These are phyloP conservation scores for Mamestra configurata DNA, from an alignment of 1,140 invertebrate genomes.

Conservation along the genomic window DNA sequence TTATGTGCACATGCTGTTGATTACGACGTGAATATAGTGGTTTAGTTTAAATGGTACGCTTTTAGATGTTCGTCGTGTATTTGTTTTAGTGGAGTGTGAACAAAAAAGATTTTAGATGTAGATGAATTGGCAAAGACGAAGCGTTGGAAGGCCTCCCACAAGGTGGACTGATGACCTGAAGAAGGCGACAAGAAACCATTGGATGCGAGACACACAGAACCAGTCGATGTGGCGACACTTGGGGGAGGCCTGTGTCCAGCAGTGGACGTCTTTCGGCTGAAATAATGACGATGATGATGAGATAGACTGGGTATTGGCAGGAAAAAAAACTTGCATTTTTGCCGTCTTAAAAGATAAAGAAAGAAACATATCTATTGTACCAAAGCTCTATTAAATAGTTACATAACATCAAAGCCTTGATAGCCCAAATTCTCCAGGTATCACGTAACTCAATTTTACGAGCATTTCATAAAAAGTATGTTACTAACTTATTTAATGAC, in stretches of 20 bases:
- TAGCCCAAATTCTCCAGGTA: constrained; percentile 27
- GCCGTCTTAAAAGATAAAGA: too few relatives aligned
- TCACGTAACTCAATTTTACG: constrained; percentile 36
- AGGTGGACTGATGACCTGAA: too few relatives aligned
- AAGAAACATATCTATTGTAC: not conserved
- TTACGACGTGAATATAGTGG: not conserved
- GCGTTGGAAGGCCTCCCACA: not conserved
- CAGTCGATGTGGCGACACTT: too few relatives aligned
- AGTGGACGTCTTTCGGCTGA: too few relatives aligned
- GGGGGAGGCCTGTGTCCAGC: too few relatives aligned
- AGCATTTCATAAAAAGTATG: constrained; percentile 45
- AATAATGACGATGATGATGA: too few relatives aligned
- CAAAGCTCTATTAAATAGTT: not conserved
- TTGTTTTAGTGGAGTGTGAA: not conserved
- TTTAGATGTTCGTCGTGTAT: not conserved
- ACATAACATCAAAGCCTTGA: constrained; percentile 18
- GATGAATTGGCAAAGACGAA: too few relatives aligned
- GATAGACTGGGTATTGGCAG: too few relatives aligned
- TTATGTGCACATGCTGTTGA: constrained; percentile 8
- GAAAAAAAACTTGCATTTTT: not conserved
- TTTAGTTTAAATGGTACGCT: not conserved
- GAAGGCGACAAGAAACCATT: too few relatives aligned
- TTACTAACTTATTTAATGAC: constrained; percentile 64
- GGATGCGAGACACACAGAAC: too few relatives aligned
- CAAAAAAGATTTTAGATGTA: not conserved